phyloP scores from a whole-genome alignment of 2,113 vertebrate species.

The Thunnus maccoyii region DNA sequence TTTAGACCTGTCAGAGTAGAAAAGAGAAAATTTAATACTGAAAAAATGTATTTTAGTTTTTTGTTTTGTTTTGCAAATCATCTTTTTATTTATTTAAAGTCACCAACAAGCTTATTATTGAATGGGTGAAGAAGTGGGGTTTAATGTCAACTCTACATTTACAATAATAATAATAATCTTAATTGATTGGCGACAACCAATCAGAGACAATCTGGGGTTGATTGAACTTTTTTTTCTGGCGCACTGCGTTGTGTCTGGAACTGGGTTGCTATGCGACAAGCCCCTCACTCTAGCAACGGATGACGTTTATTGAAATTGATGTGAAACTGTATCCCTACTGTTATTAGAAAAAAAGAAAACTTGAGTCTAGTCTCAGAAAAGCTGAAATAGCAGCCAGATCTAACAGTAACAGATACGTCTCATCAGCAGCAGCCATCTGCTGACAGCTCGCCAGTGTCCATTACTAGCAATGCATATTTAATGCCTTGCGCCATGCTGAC shows the following conservation, averaged over 20 bases:
- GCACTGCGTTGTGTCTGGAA: conserved; percentile 1
- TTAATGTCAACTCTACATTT: too few species aligned
- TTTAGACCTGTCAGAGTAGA: neutral
- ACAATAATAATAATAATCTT: neutral
- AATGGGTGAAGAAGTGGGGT: too few species aligned
- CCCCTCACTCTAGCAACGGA: neutral
- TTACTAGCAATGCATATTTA: conserved; percentile 65
- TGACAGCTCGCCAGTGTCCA: neutral
- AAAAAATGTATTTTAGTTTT: too few species aligned
- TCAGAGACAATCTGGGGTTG: neutral
- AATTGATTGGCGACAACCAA: neutral
- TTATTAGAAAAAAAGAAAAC: neutral
- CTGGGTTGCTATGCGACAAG: conserved; percentile 35
- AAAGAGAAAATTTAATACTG: neutral
- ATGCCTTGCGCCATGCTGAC: conserved; percentile 50
- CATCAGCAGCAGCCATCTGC: neutral
- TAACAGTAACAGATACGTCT: neutral
- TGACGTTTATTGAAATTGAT: neutral
- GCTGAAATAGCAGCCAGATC: neutral
- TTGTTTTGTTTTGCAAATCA: too few species aligned
- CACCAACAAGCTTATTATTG: too few species aligned
- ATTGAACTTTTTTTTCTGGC: neutral
- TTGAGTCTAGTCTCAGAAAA: neutral
- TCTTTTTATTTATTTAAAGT: too few species aligned
- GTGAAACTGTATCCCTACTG: neutral